phyloP scores from a whole-genome alignment of 2,113 vertebrate species.

The Uropsilus gracilis region DNA sequence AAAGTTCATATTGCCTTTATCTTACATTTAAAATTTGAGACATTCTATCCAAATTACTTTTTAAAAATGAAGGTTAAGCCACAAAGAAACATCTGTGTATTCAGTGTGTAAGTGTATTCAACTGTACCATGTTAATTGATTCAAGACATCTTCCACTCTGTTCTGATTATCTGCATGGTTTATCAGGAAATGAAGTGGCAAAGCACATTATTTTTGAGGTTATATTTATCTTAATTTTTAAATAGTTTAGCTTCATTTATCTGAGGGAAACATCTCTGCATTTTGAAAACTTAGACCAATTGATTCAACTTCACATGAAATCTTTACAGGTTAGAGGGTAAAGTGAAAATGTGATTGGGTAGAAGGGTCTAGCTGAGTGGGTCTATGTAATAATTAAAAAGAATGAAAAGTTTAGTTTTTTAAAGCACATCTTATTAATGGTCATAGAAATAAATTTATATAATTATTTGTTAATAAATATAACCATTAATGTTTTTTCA shows the following conservation, averaged over 20 bases:
- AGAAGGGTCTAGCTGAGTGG: background rate
- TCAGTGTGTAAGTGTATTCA: slow-evolving; percentile 2
- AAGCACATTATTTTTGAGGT: slow-evolving; percentile 27
- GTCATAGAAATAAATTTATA: background rate
- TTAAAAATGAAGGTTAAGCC: background rate
- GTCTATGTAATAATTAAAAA: background rate
- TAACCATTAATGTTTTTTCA: background rate
- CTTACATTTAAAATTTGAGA: background rate
- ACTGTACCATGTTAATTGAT: slow-evolving; percentile 35
- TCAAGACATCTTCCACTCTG: slow-evolving; percentile 42
- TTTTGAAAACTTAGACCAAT: background rate
- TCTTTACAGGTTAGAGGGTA: background rate
- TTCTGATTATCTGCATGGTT: slow-evolving; percentile 70
- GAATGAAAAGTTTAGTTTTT: background rate
- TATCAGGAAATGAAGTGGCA: slow-evolving; percentile 64
- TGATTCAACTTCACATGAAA: background rate
- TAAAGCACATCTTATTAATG: background rate
- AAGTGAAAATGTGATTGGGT: background rate
- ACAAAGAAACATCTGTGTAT: slow-evolving; percentile 34
- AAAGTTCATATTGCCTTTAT: background rate
- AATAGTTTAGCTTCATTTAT: slow-evolving; percentile 19
- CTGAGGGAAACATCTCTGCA: background rate
- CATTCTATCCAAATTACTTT: background rate
- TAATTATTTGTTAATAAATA: background rate
- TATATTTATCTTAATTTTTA: slow-evolving; percentile 62